Conservation (phyloP, 2,113 vertebrate species). For the Chloroceryle aenea region DNA sequence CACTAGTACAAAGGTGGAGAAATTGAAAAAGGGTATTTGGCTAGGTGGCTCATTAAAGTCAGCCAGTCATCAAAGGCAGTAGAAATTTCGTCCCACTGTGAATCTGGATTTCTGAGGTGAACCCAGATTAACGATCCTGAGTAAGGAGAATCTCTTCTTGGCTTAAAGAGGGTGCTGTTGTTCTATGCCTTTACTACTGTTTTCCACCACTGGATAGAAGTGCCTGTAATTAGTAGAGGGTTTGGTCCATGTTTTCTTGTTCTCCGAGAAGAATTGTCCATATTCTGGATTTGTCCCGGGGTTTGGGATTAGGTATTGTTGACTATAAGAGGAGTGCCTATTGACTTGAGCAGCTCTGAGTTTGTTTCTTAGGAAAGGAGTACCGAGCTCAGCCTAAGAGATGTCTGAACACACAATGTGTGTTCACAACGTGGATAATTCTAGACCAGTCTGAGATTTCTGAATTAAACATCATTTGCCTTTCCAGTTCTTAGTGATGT, state of each 20-base stretch:
- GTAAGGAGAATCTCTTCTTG: not conserved
- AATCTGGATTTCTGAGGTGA: not conserved
- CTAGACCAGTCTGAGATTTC: not conserved
- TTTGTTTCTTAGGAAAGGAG: not conserved
- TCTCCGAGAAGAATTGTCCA: not conserved
- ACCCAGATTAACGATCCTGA: not conserved
- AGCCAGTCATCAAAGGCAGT: not conserved
- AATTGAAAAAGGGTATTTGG: not conserved
- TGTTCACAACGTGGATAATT: not conserved
- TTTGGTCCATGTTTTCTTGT: not conserved
- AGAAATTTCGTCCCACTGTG: not conserved
- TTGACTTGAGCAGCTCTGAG: not conserved
- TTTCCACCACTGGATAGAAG: not conserved
- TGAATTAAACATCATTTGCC: not conserved
- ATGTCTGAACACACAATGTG: not conserved
- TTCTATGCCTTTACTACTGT: not conserved
- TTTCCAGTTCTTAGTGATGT: not conserved
- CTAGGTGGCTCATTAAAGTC: not conserved
- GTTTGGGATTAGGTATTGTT: not conserved
- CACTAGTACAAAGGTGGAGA: not conserved
- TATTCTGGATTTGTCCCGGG: not conserved
- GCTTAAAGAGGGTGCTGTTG: not conserved
- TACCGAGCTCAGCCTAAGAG: not conserved
- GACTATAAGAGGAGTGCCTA: not conserved
- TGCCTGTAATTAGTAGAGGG: not conserved